Evolutionary conservation across 2,113 vertebrate species (phyloP).

Genomic region (Paradoxurus hermaphroditus): DNA sequence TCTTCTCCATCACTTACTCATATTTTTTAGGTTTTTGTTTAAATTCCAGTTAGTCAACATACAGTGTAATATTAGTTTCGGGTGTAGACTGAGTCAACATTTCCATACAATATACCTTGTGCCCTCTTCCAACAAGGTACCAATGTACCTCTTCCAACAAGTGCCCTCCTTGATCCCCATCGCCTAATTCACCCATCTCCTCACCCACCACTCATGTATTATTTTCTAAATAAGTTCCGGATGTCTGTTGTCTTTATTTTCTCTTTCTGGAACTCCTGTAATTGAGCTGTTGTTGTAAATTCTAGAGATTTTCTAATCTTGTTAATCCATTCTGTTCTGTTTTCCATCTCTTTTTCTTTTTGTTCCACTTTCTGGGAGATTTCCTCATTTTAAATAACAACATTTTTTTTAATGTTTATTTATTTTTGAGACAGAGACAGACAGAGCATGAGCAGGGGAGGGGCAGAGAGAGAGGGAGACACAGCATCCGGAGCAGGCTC

Average conservation of each 20-base stretch:
- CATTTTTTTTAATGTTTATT: too few relatives aligned
- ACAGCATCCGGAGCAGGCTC: too few relatives aligned
- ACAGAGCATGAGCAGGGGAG: too few relatives aligned
- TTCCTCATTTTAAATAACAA: neutral
- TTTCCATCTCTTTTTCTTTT: constrained; percentile 14
- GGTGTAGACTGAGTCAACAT: neutral
- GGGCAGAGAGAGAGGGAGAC: too few relatives aligned
- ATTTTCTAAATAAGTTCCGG: neutral
- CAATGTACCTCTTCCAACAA: too few relatives aligned
- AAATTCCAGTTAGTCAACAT: neutral
- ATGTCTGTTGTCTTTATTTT: neutral
- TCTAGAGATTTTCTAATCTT: neutral
- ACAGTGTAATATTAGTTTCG: neutral
- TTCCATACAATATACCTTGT: neutral
- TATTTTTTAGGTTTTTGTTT: neutral
- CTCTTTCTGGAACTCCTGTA: neutral
- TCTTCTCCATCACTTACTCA: neutral
- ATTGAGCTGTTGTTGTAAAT: neutral
- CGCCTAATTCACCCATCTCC: neutral
- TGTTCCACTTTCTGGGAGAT: neutral
- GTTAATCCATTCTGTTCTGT: neutral
- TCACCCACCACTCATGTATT: neutral
- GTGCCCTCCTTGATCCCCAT: neutral
- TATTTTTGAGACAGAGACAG: too few relatives aligned
- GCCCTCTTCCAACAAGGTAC: too few relatives aligned